Conservation (phyloP, 2,888 invertebrate genomes). For the Nebria brevicollis region DNA sequence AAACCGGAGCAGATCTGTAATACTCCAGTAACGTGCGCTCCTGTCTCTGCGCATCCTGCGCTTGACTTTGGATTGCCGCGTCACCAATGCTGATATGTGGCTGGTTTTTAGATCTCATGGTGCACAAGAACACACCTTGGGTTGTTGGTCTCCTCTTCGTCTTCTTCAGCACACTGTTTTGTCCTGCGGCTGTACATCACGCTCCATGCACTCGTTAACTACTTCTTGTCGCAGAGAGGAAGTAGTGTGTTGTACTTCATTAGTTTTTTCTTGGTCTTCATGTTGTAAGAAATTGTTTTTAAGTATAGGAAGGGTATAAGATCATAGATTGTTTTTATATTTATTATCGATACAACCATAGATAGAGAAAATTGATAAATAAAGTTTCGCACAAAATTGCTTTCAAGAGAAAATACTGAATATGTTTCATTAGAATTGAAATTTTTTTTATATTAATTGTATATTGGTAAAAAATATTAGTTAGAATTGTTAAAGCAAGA, state of each 20-base stretch:
- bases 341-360: not conserved
- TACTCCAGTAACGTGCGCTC: not conserved
- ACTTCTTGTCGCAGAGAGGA: slow-evolving; percentile 22
- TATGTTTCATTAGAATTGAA: no score
- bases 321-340: slow-evolving; percentile 6
- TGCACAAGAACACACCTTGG: slow-evolving; percentile 1
- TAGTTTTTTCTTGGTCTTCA: slow-evolving; percentile 12
- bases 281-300: slow-evolving; percentile 22
- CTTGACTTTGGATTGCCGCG: not conserved
- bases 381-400: no score
- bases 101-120: not conserved
- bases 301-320: not conserved
- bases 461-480: not conserved
- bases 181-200: slow-evolving; percentile 19
- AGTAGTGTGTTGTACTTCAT: slow-evolving; percentile 23
- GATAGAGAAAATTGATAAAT: no score
- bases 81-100: not conserved
- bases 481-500: not conserved
- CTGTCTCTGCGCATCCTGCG: slow-evolving; percentile 11
- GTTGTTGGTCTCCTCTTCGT: slow-evolving; percentile 18
- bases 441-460: no score
- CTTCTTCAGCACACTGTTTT: slow-evolving; percentile 8
- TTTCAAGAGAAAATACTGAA: no score
- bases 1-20: slow-evolving; percentile 47
- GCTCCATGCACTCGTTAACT: slow-evolving; percentile 24